These are phyloP conservation scores for Pangasius mekongensis DNA, from an alignment of 2,797 vertebrate genomes.

Conservation along the genomic window DNA sequence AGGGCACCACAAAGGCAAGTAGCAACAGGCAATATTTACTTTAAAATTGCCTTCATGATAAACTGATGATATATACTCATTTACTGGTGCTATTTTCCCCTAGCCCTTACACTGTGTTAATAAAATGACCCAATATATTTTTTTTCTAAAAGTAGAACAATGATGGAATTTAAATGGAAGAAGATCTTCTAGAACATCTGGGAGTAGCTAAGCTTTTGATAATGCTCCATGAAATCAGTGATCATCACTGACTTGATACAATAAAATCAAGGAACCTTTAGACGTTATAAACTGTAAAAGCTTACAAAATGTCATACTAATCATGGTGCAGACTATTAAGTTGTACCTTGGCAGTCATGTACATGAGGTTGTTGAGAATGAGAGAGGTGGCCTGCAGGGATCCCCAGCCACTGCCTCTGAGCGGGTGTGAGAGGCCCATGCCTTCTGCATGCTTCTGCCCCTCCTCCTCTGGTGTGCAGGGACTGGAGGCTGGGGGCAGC, in stretches of 20 bases:
- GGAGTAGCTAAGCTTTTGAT: not conserved
- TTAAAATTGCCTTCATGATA: not conserved
- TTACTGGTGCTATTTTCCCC: not conserved
- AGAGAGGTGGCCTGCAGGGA: slow-evolving; percentile 94
- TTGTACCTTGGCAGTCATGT: slow-evolving; percentile 96
- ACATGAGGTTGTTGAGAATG: slow-evolving; percentile 99
- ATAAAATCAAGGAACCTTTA: not conserved
- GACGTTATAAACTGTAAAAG: not conserved
- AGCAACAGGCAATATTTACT: not conserved
- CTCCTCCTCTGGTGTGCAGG: slow-evolving; percentile 93
- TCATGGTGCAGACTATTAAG: not conserved
- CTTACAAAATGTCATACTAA: not conserved
- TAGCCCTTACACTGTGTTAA: not conserved
- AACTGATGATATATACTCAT: not conserved
- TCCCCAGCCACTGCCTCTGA: slow-evolving; percentile 95
- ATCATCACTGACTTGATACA: not conserved
- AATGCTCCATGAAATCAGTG: not conserved
- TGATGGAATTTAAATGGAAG: not conserved
- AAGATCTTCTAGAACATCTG: not conserved
- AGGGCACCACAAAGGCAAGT: not conserved
- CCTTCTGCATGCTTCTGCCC: slow-evolving; percentile 78
- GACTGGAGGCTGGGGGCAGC: slow-evolving; percentile 90
- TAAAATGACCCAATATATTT: not conserved
- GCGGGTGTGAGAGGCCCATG: slow-evolving; percentile 72
- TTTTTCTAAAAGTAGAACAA: not conserved